Conservation (phyloP, 2,113 vertebrate genomes). For the Trichomycterus rosablanca region DNA sequence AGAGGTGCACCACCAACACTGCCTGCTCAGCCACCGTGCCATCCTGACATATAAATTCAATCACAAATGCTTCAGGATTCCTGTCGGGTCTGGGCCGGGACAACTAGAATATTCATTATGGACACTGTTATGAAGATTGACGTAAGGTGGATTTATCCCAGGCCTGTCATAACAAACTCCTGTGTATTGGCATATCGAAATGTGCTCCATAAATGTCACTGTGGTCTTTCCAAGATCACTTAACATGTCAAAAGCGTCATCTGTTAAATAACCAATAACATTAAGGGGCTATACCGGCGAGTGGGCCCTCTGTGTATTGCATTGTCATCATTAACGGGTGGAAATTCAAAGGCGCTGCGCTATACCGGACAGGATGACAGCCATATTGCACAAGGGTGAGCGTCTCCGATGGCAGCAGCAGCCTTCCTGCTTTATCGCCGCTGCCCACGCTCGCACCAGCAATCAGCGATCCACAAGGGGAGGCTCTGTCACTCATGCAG, state of each 20-base stretch:
- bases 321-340: conserved; percentile 36
- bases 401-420: conserved; percentile 24
- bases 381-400: conserved; percentile 19
- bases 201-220: conserved; percentile 45
- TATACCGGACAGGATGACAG: conserved; percentile 45
- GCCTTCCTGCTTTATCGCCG: conserved; percentile 38
- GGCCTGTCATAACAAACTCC: conserved; percentile 27
- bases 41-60: too few species aligned
- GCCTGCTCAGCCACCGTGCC: too few species aligned
- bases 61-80: too few species aligned
- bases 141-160: conserved; percentile 12
- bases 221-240: conserved; percentile 38
- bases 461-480: conserved; percentile 36
- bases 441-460: conserved; percentile 38
- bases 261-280: conserved; percentile 43
- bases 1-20: too few species aligned
- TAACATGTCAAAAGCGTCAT: conserved; percentile 31
- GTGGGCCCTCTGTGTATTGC: conserved; percentile 30
- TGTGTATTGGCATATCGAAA: conserved; percentile 48
- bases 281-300: conserved; percentile 18
- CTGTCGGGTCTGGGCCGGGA: too few species aligned
- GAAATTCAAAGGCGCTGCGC: conserved; percentile 32
- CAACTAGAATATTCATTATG: too few species aligned
- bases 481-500: conserved; percentile 44
- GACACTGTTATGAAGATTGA: conserved; percentile 35